Percentiles rank a stretch among this genome's conserved stretches.
phyloP scores from a whole-genome alignment of 2,797 vertebrate species.

The Oryzias sinensis region DNA sequence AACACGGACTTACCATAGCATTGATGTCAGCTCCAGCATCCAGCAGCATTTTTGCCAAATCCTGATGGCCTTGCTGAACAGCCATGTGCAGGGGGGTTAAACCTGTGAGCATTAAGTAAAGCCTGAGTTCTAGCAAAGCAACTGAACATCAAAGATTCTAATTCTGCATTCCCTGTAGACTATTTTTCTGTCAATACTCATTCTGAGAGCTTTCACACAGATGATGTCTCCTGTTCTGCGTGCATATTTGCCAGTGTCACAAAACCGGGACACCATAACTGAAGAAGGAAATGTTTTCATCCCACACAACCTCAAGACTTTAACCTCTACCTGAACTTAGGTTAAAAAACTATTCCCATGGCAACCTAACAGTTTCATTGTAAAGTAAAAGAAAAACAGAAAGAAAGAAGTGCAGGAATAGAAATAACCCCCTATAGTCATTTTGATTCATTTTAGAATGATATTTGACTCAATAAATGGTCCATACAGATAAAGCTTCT shows the following conservation, averaged over 20 bases:
- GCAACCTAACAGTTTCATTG: neutral
- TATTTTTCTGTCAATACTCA: neutral
- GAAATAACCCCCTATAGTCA: no score
- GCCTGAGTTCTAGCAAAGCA: neutral
- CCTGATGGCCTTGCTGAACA: constrained; percentile 74
- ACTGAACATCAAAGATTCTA: neutral
- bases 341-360: constrained; percentile 17
- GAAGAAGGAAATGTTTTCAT: constrained; percentile 51
- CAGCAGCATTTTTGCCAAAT: constrained; percentile 76
- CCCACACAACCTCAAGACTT: constrained; percentile 32
- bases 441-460: no score
- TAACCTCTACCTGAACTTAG: constrained; percentile 12
- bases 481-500: neutral
- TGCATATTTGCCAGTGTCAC: constrained; percentile 11
- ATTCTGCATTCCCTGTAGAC: no score
- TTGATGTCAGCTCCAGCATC: constrained; percentile 84
- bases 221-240: constrained; percentile 20
- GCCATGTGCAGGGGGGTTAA: constrained; percentile 86
- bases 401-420: neutral
- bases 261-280: constrained; percentile 22
- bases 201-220: constrained; percentile 1
- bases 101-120: constrained; percentile 67
- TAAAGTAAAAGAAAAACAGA: neutral
- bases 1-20: constrained; percentile 79
- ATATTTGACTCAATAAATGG: neutral